Percentiles rank a stretch among this genome's conserved stretches.
phyloP scores from a whole-genome alignment of 1,140 invertebrate genomes.

The Heliconius nattereri region DNA sequence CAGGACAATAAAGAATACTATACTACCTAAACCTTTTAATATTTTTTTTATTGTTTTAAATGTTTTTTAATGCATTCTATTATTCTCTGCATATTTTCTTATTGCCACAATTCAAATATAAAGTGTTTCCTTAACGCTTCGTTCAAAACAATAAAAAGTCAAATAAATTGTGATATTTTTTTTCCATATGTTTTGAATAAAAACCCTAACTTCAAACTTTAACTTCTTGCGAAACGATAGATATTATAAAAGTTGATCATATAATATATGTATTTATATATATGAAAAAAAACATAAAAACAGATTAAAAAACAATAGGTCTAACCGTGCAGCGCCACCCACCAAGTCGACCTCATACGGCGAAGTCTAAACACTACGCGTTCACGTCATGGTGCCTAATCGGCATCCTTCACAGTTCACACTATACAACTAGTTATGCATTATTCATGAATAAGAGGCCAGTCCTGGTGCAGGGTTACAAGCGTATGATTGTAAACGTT shows the following conservation, averaged over 20 bases:
- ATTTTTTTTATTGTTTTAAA: not conserved
- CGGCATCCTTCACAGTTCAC: slow-evolving; percentile 13
- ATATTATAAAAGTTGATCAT: not conserved
- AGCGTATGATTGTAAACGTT: too few relatives aligned
- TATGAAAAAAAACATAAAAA: not conserved
- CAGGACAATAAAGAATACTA: not conserved
- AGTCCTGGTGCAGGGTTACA: too few relatives aligned
- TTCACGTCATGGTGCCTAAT: slow-evolving; percentile 5
- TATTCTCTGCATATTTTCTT: not conserved
- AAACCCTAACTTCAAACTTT: not conserved
- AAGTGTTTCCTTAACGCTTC: too few relatives aligned
- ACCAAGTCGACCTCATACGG: slow-evolving; percentile 9
- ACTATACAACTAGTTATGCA: not conserved
- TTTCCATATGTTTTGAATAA: not conserved
- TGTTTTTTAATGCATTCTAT: not conserved
- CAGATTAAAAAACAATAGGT: not conserved
- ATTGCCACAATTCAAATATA: not conserved
- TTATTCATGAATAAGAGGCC: slow-evolving; percentile 1
- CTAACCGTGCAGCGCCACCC: not conserved
- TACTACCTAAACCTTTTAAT: not conserved
- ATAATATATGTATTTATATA: not conserved
- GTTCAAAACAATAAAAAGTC: too few relatives aligned
- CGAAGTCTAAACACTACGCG: not conserved
- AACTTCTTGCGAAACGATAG: not conserved
- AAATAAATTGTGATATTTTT: not conserved